phyloP scores from a whole-genome alignment of 2,888 invertebrate genomes.

The Linhomoeus sp. region DNA sequence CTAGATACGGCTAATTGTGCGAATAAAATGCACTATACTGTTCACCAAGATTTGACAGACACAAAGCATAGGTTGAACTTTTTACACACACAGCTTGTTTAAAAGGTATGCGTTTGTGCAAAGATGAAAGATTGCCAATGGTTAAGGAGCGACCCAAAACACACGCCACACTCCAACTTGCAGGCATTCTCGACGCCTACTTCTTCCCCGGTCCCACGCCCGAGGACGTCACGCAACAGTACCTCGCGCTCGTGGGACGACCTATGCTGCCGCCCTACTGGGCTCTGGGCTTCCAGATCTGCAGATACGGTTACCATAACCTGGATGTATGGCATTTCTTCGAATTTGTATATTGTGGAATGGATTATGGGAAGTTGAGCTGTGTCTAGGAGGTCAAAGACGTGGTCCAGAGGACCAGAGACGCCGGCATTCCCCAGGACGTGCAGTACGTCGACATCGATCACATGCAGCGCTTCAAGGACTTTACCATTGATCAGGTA shows the following conservation, averaged over 20 bases:
- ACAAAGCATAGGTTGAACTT: too few relatives aligned
- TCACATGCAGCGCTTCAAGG: constrained; percentile 56
- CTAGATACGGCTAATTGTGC: too few relatives aligned
- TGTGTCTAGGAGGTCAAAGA: not conserved
- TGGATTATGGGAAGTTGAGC: too few relatives aligned
- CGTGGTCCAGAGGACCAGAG: constrained; percentile 21
- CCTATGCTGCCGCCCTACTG: constrained; percentile 26
- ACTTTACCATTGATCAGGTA: constrained; percentile 48
- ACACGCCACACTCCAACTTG: constrained; percentile 47
- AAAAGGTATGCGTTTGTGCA: too few relatives aligned
- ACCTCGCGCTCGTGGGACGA: constrained; percentile 8
- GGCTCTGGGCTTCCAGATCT: constrained; percentile 25
- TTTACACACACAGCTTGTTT: too few relatives aligned
- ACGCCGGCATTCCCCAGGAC: constrained; percentile 33
- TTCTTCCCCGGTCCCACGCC: constrained; percentile 30
- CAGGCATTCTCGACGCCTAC: constrained; percentile 22
- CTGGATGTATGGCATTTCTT: too few relatives aligned
- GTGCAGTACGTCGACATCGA: constrained; percentile 66
- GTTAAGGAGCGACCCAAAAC: constrained; percentile 6
- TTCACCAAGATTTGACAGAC: too few relatives aligned
- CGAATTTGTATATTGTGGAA: too few relatives aligned
- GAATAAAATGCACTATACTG: too few relatives aligned
- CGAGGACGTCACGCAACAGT: constrained; percentile 24
- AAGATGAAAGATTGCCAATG: not conserved
- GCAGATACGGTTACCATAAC: constrained; percentile 13